Evolutionary conservation across 2,113 vertebrate species (phyloP), one percentile per base, ranked within the genome.

Genomic region (Zosterops japonicus): DNA sequence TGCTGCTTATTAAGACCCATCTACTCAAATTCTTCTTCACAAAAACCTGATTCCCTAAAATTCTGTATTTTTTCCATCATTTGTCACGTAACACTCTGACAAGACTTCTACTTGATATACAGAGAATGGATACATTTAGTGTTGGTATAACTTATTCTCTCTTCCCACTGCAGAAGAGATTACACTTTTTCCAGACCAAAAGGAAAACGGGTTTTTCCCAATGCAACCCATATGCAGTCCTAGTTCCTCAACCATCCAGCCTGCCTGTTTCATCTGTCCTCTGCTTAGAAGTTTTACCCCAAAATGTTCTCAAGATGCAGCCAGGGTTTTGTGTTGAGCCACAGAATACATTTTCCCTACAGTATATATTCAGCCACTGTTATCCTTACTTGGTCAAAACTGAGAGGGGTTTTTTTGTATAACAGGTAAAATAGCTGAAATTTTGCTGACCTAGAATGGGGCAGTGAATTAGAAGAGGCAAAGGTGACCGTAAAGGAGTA

Each of bases 181-280:
- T 6, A 65, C 25, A 46, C 47, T 57, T 78, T 50, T 6, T 39
- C 42, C 44, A 78, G 41, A 69, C 22, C 11, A 7, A 36, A 69
- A 68, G 18, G 23, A 28, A 86, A 61, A 46, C 11, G 18, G 20
- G 9, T 75, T 61, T 80, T 81, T 44, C 21, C 27, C 59, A 84
- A 35, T 0, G 0, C 11, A 42, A 53, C 19, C 5, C 12, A 12
- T 35, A 69, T 39, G 47, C 50, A 77, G 52, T 33, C 27, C n/a
- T 44, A 33, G 14, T 18, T 35, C 42, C 69, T 71, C 69, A 50
- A 10, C 33, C 6, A 19, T 21, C 44, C 31, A 65, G 24, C 36
- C 12, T 52, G 39, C 9, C 36, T 65, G n/a, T 28, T 77, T 69
- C 28, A 47, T 20, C 25, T 10, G 12, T 20, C 39, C 33, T 68